phyloP scores from a whole-genome alignment of 2,113 vertebrate species.

The Hemiprocne comata region DNA sequence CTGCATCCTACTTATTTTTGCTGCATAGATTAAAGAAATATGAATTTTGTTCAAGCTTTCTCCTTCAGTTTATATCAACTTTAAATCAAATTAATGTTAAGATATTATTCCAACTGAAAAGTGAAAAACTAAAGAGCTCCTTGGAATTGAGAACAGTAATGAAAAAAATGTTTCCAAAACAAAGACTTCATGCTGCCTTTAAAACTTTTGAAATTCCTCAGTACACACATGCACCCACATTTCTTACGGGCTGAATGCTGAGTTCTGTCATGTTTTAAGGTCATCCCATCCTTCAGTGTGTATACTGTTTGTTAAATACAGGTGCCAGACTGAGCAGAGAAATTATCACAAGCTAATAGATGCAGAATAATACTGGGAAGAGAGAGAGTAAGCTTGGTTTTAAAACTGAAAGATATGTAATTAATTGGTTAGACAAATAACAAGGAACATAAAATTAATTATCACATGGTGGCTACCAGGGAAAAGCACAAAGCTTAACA shows the following conservation, averaged over 20 bases:
- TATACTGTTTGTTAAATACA: conserved; percentile 1
- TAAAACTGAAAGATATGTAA: background rate
- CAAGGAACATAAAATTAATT: background rate
- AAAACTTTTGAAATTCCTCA: conserved; percentile 10
- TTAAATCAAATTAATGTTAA: conserved; percentile 14
- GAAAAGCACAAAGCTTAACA: background rate
- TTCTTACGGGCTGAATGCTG: background rate
- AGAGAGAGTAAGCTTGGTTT: background rate
- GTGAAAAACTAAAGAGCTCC: background rate
- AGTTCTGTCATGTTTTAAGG: background rate
- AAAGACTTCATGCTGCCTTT: background rate
- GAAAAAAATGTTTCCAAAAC: background rate
- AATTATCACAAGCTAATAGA: background rate
- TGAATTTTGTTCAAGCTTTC: background rate
- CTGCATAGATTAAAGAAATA: background rate
- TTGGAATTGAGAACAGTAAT: background rate
- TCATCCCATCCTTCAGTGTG: background rate
- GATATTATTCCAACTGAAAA: background rate
- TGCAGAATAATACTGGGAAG: background rate
- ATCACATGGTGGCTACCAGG: background rate
- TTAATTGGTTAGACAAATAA: background rate
- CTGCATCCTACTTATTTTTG: background rate
- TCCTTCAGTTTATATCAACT: background rate
- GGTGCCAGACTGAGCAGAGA: background rate
- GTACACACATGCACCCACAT: background rate